Evolutionary conservation across 2,113 vertebrate species (phyloP), one percentile per base, ranked within the genome.

Genomic region (Anguilla rostrata): DNA sequence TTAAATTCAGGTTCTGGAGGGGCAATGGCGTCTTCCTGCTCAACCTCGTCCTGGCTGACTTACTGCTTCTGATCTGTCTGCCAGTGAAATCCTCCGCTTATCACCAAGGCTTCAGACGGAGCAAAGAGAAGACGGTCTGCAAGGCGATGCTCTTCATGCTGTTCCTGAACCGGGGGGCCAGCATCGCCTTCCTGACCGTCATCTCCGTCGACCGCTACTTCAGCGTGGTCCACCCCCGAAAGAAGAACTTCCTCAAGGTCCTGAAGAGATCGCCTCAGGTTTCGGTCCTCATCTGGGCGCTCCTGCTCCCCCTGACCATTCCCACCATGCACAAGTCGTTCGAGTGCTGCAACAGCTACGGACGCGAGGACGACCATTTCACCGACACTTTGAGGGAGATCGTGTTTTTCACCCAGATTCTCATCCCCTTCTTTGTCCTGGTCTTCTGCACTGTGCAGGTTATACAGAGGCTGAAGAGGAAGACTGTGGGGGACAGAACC

Each of bases 191-290:
- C 92, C 95, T 97, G 0, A 92, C 95, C 0, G 90, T 95, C 29
- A 95, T 95, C 34, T 95, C 95, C 2, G 92, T 95, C 5, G 92
- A 97, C 87, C 93, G 94, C 20, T 98, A 97, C 83, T 95, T 96
- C 66, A 95, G 94, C 49, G 94, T 96, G 82, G 94, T 97, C n/a
- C 94, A 95, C 75, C 94, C 95, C 0, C 89, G 94, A 2, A 91
- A 93, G 0, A 63, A 85, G 15, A 88, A 95, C 66, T 91, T 95
- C 39, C 85, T 94, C 75, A 91, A 91, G 60, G 94, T 91, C 22
- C 87, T 92, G 15, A 91, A 93, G 83, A 90, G 88, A 0, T 95
- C 95, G 0, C 91, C 93, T 0, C 91, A 93, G 43, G 89, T 94
- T 2, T 94, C 92, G 0, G 88, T 94, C 46, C 39, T 75, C 1